Evolutionary conservation across 2,797 vertebrate genomes (phyloP).

Genomic region (Ctenopoma multispine): DNA sequence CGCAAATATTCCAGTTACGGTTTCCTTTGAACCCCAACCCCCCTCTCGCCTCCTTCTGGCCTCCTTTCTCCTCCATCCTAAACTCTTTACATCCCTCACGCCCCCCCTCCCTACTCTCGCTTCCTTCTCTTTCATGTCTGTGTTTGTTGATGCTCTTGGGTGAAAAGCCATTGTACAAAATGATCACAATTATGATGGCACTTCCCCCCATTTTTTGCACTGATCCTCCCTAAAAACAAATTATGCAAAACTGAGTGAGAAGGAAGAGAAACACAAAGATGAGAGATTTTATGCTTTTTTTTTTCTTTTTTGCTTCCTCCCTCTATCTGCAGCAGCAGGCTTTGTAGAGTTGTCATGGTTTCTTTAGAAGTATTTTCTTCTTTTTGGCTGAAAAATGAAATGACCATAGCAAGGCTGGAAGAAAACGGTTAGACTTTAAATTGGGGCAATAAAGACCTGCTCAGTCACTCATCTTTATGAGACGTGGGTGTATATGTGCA

Average conservation of each 20-base stretch:
- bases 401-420: constrained; percentile 12
- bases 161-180: constrained; percentile 57
- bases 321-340: not conserved
- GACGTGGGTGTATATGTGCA: constrained; percentile 19
- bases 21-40: constrained; percentile 21
- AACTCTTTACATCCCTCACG: constrained; percentile 15
- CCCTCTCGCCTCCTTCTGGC: constrained; percentile 1
- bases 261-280: constrained; percentile 9
- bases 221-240: constrained; percentile 61
- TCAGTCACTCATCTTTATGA: constrained; percentile 8
- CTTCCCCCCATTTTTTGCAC: not conserved
- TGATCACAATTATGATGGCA: constrained; percentile 50
- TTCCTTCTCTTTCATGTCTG: constrained; percentile 57
- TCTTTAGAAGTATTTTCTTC: constrained; percentile 46
- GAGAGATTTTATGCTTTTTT: constrained; percentile 7
- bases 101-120: not conserved
- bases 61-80: constrained; percentile 39
- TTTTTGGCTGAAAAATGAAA: constrained; percentile 29
- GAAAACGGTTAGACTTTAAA: constrained; percentile 19
- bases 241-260: constrained; percentile 46
- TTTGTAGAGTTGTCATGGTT: constrained; percentile 62
- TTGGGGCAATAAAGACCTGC: constrained; percentile 8
- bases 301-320: constrained; percentile 6
- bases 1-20: not conserved
- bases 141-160: constrained; percentile 61